Evolutionary conservation across 2,888 invertebrate species (phyloP), one percentile per base, ranked within the genome.

Genomic region (Ecliptopera silaceata): DNA sequence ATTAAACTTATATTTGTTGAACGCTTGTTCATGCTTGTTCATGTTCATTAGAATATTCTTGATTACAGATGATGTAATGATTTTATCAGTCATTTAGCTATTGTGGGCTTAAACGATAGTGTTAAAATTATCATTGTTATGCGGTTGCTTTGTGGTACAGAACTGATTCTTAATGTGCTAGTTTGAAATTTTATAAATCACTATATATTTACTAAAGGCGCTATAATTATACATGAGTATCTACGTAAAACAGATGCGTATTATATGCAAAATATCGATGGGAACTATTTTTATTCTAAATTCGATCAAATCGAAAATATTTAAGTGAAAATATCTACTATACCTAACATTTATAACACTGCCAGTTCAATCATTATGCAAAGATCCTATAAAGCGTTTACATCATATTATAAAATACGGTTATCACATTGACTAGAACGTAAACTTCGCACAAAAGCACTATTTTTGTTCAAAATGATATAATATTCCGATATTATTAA

Each of bases 371-470:
- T 22, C 22, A 32, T 50, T 26, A 38, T 55, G 41, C 32, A 32
- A 43, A 31, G 29, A 47, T 45, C 31, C 15, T 18, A 43, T 47
- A 56, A 39, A 48, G 41, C 50, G 43, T 48, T 3, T 31, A n/a
- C n/a, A n/a, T n/a, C n/a, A n/a, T n/a, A 34, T 6, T 34, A 39
- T 55, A 55, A 60, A 61, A 65, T 47, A 65, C 56, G 39, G 60
- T 62, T 65, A 65, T 64, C 65, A 69, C 68, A 65, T 68, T 63
- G 61, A 66, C 63, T 64, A 62, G 48, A 68, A 65, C 63, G 63
- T 63, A 46, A 47, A 42, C 38, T 49, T 60, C 34, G 32, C 43
- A 50, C 15, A 49, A 60, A 62, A 68, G 47, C 64, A 56, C 53
- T 46, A 48, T 57, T 56, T 61, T 18, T 57, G 31, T 52, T 46